phyloP scores from a whole-genome alignment of 2,797 vertebrate genomes.

The Rhinella marina region DNA sequence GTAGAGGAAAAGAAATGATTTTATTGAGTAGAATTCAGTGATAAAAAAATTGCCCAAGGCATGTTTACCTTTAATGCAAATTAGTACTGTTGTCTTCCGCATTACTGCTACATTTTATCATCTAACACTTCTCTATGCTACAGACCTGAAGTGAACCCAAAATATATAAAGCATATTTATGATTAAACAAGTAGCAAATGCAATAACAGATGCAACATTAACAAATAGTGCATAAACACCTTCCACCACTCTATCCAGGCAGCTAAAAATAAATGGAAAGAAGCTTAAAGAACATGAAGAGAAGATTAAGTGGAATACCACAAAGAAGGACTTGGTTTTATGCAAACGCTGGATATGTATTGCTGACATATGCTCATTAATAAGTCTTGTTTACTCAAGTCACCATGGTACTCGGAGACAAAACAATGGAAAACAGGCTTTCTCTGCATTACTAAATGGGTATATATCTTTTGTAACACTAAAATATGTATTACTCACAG shows the following conservation, averaged over 20 bases:
- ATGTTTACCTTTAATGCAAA: background rate
- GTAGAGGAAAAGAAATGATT: too few relatives aligned
- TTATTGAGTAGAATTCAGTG: too few relatives aligned
- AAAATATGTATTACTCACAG: slow-evolving; percentile 35
- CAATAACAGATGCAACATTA: slow-evolving; percentile 52
- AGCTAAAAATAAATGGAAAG: slow-evolving; percentile 59
- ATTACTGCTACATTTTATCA: background rate
- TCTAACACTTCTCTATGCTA: background rate
- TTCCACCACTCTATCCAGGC: slow-evolving; percentile 49
- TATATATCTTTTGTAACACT: slow-evolving; percentile 38
- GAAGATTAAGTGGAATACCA: slow-evolving; percentile 60
- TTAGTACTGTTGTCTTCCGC: background rate
- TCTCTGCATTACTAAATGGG: slow-evolving; percentile 39
- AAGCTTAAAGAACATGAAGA: slow-evolving; percentile 57
- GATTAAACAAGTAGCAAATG: slow-evolving; percentile 45
- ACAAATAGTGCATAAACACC: slow-evolving; percentile 55
- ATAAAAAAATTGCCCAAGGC: too few relatives aligned
- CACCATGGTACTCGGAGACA: slow-evolving; percentile 54
- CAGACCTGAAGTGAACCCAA: slow-evolving; percentile 49
- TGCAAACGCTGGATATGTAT: slow-evolving; percentile 55
- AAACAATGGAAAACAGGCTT: slow-evolving; percentile 54
- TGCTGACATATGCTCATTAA: slow-evolving; percentile 60
- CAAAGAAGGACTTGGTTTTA: slow-evolving; percentile 57
- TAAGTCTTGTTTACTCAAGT: slow-evolving; percentile 53
- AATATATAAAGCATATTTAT: slow-evolving; percentile 28